Base-by-base conservation (phyloP, 2,113 vertebrate genomes). In the Camelus dromedarius region DNA sequence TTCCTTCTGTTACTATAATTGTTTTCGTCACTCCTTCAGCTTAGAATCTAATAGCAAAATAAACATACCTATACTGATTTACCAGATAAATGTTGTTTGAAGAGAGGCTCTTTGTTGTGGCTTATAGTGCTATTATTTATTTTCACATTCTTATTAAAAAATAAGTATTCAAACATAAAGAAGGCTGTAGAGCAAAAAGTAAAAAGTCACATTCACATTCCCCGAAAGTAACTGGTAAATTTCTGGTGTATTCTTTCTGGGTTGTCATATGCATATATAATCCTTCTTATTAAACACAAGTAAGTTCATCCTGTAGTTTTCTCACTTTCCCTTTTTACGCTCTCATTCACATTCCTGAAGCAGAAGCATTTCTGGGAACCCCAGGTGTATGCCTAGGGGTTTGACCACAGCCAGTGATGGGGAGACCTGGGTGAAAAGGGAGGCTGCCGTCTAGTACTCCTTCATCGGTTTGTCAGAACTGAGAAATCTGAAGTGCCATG, bases 131-230 rank as follows among this genome's bases (percentile, higher is more conserved):
- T 73, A 32, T n/a, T 76, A 67, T 62, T 84, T 67, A 62, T 94
- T 90, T 97, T 75, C 38, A 80, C 69, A 76, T 80, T 95, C 67
- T 77, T 89, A n/a, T 89, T 91, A n/a, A 89, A 96, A 94, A 90
- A 62, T 64, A 82, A 88, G 20, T 88, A 81, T n/a, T 66, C 38
- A 95, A 93, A 54, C 1, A 0, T 52, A 76, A 84, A 75, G 60
- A 81, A 62, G 38, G 18, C 42, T 11, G 3, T 81, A 76, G 91
- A 88, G 32, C 32, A 80, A 84, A 84, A 85, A 87, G 70, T 46
- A 26, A 79, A 69, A 60, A n/a, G 24, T 69, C 19, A 48, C 35
- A 60, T 91, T 93, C 30, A 60, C 30, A 24, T 89, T 58, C 19
- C 24, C n/a, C 76, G 16, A 56, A 96, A 58, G 54, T 66, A 58